Conservation (phyloP, 1,140 invertebrate genomes). For the Aphelinus certus region DNA sequence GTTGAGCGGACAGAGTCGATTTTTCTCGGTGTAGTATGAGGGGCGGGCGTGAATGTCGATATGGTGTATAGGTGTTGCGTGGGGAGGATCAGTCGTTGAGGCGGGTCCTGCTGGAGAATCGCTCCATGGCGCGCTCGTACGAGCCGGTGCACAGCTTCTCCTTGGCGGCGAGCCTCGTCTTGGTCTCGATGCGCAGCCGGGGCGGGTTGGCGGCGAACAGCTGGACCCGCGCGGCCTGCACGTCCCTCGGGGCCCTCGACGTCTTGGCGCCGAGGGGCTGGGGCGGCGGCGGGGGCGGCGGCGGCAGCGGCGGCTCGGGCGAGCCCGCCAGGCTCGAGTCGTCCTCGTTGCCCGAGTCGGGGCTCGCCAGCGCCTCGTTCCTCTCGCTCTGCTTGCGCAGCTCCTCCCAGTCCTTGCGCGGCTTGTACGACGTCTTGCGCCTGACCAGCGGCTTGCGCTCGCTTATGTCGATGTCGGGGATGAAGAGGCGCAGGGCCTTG, state of each 20-base stretch:
- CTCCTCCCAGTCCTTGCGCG: conserved; percentile 64
- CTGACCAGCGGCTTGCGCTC: conserved; percentile 60
- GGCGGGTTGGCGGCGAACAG: background rate
- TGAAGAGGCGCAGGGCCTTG: conserved; percentile 66
- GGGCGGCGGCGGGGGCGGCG: conserved; percentile 30
- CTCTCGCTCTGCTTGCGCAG: conserved; percentile 60
- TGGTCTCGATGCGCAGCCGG: conserved; percentile 22
- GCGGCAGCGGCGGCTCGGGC: conserved; percentile 3
- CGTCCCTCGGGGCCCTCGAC: conserved; percentile 28
- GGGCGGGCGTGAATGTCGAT: background rate
- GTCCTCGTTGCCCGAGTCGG: conserved; percentile 58
- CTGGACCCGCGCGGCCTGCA: conserved; percentile 23
- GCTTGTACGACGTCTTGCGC: conserved; percentile 64
- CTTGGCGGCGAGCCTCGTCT: conserved; percentile 46
- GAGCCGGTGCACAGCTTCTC: conserved; percentile 66
- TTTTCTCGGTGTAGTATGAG: background rate
- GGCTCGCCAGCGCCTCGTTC: conserved; percentile 54
- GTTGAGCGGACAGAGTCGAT: background rate
- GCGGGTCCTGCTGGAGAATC: conserved; percentile 49
- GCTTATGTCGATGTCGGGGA: conserved; percentile 67
- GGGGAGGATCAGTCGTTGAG: background rate
- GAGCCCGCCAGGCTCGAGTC: conserved; percentile 46
- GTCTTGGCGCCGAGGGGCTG: conserved; percentile 49
- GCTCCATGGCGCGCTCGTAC: conserved; percentile 66
- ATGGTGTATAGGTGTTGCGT: background rate